Percentiles rank a stretch among this genome's conserved stretches.
These are phyloP conservation scores for Oenanthe melanoleuca DNA, from an alignment of 2,113 vertebrate species.

Conservation along the genomic window DNA sequence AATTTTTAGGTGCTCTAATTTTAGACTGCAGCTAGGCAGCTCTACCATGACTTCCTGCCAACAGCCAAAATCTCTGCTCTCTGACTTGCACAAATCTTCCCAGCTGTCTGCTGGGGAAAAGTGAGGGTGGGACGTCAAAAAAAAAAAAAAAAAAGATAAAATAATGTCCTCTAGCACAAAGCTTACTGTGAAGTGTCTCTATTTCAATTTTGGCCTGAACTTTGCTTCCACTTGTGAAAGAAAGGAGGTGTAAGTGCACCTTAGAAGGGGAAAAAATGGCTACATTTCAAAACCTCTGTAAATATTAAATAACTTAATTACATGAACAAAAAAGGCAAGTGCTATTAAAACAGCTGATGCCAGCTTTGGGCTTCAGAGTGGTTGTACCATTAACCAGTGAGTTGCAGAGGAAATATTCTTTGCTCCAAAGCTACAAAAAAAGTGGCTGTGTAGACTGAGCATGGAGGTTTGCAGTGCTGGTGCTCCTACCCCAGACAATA, in stretches of 20 bases:
- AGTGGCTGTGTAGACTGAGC: not conserved
- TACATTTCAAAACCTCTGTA: not conserved
- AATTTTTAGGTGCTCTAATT: constrained; percentile 61
- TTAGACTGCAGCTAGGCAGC: constrained; percentile 45
- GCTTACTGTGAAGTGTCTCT: not conserved
- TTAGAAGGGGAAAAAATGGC: not conserved
- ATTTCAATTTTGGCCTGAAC: not conserved
- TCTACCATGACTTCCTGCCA: not conserved
- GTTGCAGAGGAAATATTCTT: not conserved
- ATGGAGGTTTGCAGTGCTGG: fast-evolving
- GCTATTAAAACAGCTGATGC: not conserved
- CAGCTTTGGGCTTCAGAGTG: not conserved
- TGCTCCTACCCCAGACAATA: not conserved
- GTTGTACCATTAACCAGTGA: not conserved
- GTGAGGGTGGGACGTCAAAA: not conserved
- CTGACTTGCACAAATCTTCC: constrained; percentile 4
- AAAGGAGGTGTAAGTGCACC: not conserved
- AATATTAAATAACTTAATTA: not conserved
- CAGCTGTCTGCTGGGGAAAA: not conserved
- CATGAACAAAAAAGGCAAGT: not conserved
- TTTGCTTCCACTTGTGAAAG: constrained; percentile 21
- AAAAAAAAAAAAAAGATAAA: not conserved
- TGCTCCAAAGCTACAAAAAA: not conserved
- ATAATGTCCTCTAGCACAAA: not conserved
- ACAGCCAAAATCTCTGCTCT: constrained; percentile 9